Conservation (phyloP, 2,888 invertebrate genomes). For the Chloroclystis v-ata region DNA sequence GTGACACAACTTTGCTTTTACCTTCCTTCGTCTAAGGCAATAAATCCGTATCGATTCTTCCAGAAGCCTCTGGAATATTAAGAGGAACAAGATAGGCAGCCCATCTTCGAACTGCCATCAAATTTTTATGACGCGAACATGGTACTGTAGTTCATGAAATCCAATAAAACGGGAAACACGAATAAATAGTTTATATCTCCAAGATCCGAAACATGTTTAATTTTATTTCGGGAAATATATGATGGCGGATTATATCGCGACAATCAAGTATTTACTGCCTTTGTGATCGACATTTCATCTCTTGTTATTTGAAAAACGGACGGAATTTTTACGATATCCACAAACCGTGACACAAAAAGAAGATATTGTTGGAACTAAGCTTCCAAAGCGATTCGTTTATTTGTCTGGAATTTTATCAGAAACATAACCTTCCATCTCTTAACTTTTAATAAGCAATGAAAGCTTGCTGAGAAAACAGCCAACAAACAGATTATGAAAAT, state of each 20-base stretch:
- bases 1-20: slow-evolving; percentile 35
- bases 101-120: slow-evolving; percentile 32
- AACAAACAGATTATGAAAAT: slow-evolving; percentile 25
- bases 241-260: not conserved
- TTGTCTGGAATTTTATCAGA: too few relatives aligned
- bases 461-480: slow-evolving; percentile 21
- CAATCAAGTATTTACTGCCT: not conserved
- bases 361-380: too few relatives aligned
- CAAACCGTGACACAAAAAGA: too few relatives aligned
- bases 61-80: slow-evolving; percentile 30
- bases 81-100: slow-evolving; percentile 30
- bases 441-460: slow-evolving; percentile 27
- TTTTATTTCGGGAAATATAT: slow-evolving; percentile 12
- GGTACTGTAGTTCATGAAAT: slow-evolving; percentile 32
- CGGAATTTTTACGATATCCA: too few relatives aligned
- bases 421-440: slow-evolving; percentile 13
- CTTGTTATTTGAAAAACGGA: not conserved
- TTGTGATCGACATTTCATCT: slow-evolving; percentile 1
- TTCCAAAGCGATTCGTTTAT: slow-evolving; percentile 13
- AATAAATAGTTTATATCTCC: slow-evolving; percentile 24
- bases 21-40: slow-evolving; percentile 27
- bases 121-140: slow-evolving; percentile 38
- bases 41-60: slow-evolving; percentile 34
- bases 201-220: slow-evolving; percentile 14
- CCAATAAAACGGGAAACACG: slow-evolving; percentile 34